Evolutionary conservation across 23 tunicate species (phyloP), one percentile per base, ranked within the genome.

Genomic region (Phallusia fumigata): DNA sequence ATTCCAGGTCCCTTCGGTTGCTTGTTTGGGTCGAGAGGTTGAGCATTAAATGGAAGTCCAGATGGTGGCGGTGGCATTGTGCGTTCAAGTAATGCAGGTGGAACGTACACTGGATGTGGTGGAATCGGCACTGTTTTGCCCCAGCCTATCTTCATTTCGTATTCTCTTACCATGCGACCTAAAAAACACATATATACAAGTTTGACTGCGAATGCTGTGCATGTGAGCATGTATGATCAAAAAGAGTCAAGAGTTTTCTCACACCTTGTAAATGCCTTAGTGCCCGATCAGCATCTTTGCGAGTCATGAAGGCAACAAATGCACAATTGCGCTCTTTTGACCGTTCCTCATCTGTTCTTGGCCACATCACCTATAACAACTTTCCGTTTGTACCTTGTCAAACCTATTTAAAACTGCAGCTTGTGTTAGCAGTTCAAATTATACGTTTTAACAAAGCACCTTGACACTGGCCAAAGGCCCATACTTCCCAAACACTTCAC

Each of bases 401-500:
- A 74, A 74, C 69, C 69, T 24, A 58, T 24, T 58, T 21, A 58
- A 58, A 58, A 58, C 69, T 24, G 22, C 40, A 74, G 5, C 3
- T 30, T 21, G 45, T 13, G 45, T 74, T 74, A 74, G 45, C n/a
- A 19, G 78, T 74, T 74, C 13, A 64, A 6, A 16, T 58, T 13
- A 58, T 6, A 22, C 16, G 10, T 40, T 3, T 40, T 40, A 58
- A 58, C 26, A 22, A 58, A 58, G 69, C 83, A 94, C 98, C 88
- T 94, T 94, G n/a, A 94, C 98, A 86, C 98, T 94, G 75, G 98
- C 98, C 85, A 94, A 83, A 50, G 98, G 94, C 32, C 98, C 98
- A 75, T 89, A 94, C 64, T 94, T 94, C 58, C 98, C 98, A 80
- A 94, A 94, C 36, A 85, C 84, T 31, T 85, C 98, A 83, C 98